phyloP scores from a whole-genome alignment of 2,888 invertebrate genomes.

The Perdita meconis region DNA sequence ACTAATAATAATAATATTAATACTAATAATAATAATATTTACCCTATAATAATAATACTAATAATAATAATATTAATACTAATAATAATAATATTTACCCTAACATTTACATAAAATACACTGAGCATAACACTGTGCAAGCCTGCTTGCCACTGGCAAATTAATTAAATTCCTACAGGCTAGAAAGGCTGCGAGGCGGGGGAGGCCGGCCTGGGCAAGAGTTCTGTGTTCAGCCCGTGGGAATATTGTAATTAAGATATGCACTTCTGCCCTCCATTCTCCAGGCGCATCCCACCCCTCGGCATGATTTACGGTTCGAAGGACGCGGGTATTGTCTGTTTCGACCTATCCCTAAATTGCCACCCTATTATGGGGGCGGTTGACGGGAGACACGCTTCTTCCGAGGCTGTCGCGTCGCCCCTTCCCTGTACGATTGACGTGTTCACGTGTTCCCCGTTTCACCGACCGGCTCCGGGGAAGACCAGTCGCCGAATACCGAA shows the following conservation, averaged over 20 bases:
- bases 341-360: conserved; percentile 74
- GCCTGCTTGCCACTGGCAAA: conserved; percentile 78
- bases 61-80: no score
- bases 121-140: conserved; percentile 77
- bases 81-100: no score
- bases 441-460: background rate
- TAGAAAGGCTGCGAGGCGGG: conserved; percentile 61
- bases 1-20: no score
- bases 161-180: conserved; percentile 81
- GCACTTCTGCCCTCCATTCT: conserved; percentile 76
- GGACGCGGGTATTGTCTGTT: conserved; percentile 74
- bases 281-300: conserved; percentile 47
- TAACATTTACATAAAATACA: no score
- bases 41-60: no score
- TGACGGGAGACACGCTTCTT: conserved; percentile 32
- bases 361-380: conserved; percentile 66
- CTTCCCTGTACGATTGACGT: conserved; percentile 20
- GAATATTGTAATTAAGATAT: conserved; percentile 82
- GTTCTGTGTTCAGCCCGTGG: conserved; percentile 77
- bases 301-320: conserved; percentile 75
- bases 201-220: conserved; percentile 59
- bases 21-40: no score
- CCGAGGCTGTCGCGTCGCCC: conserved; percentile 7
- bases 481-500: background rate
- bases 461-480: background rate